phyloP scores from a whole-genome alignment of 2,797 vertebrate species.

The Periophthalmus magnuspinnatus region DNA sequence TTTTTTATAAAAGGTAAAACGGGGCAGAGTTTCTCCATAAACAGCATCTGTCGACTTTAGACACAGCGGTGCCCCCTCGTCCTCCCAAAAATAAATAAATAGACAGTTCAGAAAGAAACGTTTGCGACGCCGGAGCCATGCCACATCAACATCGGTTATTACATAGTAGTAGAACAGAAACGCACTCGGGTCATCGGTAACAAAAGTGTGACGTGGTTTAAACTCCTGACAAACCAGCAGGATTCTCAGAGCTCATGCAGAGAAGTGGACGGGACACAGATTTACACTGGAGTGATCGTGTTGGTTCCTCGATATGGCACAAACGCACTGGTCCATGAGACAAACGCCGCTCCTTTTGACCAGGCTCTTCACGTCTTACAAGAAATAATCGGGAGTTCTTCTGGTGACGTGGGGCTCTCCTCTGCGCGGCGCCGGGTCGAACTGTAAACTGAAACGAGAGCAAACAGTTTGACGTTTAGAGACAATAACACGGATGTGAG shows the following conservation, averaged over 20 bases:
- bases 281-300: constrained; percentile 76
- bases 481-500: not conserved
- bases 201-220: constrained; percentile 64
- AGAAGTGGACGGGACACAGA: constrained; percentile 81
- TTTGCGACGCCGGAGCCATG: constrained; percentile 86
- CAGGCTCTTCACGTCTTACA: constrained; percentile 78
- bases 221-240: constrained; percentile 88
- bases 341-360: constrained; percentile 65
- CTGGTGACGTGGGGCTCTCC: constrained; percentile 96
- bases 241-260: constrained; percentile 83
- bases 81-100: constrained; percentile 77
- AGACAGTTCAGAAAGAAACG: constrained; percentile 79
- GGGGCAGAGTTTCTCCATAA: not conserved
- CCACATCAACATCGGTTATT: constrained; percentile 84
- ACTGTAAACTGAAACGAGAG: constrained; percentile 86
- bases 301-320: constrained; percentile 84
- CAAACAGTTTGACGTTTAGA: not conserved
- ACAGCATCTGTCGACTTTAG: not conserved
- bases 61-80: constrained; percentile 29
- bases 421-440: constrained; percentile 94
- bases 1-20: not conserved
- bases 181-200: constrained; percentile 74
- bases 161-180: constrained; percentile 71
- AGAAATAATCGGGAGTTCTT: constrained; percentile 97
- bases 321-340: constrained; percentile 85